Base-by-base conservation (phyloP, 2,113 vertebrate species). In the Pteronura brasiliensis region DNA sequence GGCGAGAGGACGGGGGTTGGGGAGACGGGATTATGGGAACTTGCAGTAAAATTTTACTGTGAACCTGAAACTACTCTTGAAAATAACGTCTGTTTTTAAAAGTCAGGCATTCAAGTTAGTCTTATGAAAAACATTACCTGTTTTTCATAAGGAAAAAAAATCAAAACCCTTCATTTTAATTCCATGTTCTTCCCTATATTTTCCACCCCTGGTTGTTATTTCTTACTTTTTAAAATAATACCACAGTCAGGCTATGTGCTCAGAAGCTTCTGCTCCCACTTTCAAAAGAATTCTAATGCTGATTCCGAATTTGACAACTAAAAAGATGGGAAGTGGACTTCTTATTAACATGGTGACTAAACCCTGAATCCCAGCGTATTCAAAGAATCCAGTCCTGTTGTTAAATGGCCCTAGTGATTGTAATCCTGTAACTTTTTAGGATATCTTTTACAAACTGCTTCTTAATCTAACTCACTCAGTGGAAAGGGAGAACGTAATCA, bases 141-240 rank as follows among this genome's bases (percentile, higher is more conserved):
- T 76, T 94, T 84, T 94, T 86, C 36, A 71, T 27, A 90, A 47
- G n/a, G 72, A 90, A 42, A 79, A 85, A 85, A 88, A 69, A 10
- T 65, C 12, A 77, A 88, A 88, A 34, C 25, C 76, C 85, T 95
- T 82, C 8, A 52, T 79, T 76, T 88, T 44, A 42, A 47, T 90
- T 92, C 61, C 88, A 0, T 74, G 20, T 87, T 69, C 10, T 67
- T 67, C 29, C 57, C 57, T 93, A 0, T 47, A 13, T 49, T 93
- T 93, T 71, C 63, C 0, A 65, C 29, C 27, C 15, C 34, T 29
- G n/a, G 36, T 31, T 25, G 39, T 92, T 49, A 7, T 44, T 52
- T 52, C 49, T 94, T 27, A 63, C 27, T 74, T 88, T 90, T 86
- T 44, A 88, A 67, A 81, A 84, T 88, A 77, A 34, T 77, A 17